These are phyloP conservation scores for Geopemphigus sp. DNA, from an alignment of 1,140 invertebrate species.

Conservation along the genomic window DNA sequence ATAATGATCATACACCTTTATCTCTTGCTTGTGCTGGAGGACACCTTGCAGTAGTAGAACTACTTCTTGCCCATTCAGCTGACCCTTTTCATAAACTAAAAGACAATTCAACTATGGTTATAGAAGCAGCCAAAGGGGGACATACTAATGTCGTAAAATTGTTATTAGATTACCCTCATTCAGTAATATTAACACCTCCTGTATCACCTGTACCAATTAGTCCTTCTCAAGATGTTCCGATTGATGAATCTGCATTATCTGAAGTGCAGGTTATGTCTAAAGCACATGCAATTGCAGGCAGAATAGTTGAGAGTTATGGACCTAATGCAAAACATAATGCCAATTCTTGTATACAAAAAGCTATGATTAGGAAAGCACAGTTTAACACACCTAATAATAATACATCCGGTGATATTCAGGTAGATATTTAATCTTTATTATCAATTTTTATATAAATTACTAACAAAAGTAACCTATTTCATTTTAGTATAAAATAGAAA, in stretches of 20 bases:
- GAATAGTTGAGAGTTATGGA: constrained; percentile 42
- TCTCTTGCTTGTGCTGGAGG: constrained; percentile 96
- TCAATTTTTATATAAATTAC: background rate
- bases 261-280: constrained; percentile 35
- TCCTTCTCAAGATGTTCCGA: constrained; percentile 20
- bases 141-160: constrained; percentile 93
- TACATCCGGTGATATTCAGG: constrained; percentile 9
- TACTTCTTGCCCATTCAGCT: constrained; percentile 83
- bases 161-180: constrained; percentile 90
- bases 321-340: constrained; percentile 44
- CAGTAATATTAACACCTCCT: constrained; percentile 66
- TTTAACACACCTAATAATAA: constrained; percentile 28
- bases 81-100: constrained; percentile 96
- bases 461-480: background rate
- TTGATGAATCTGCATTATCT: constrained; percentile 35
- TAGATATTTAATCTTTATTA: background rate
- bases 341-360: constrained; percentile 40
- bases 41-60: constrained; percentile 87
- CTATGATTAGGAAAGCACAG: constrained; percentile 45
- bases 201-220: constrained; percentile 51
- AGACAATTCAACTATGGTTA: constrained; percentile 97
- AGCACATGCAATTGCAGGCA: constrained; percentile 38
- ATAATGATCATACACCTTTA: constrained; percentile 96
- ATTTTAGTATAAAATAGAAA: constrained; percentile 35
- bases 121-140: constrained; percentile 96